Base-by-base conservation (phyloP, 1,140 invertebrate genomes). In the Trachelipus rathkii region DNA sequence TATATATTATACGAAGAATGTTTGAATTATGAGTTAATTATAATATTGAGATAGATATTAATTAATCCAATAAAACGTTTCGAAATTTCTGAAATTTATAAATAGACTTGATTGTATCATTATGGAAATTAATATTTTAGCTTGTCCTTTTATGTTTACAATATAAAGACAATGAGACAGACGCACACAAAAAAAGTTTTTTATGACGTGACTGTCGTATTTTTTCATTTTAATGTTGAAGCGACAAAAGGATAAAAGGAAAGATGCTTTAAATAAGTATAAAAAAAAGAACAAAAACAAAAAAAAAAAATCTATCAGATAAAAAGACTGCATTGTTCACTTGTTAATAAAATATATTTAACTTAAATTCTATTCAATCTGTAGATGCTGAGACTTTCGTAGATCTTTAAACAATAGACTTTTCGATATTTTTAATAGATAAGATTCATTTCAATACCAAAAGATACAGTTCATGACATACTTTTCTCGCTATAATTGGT, bases 401-500 rank as follows among this genome's bases (percentile, higher is more conserved):
- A 77, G 78, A 71, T 71, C 75, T 72, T 74, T 79, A 79, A 79
- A 79, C 78, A 79, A 79, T 79, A 79, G 78, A 71, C 71, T 71
- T 72, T 74, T 74, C 76, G 78, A 79, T 79, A 69, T 23, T 72
- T 71, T 71, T 74, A 19, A 72, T 76, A 67, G 78, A 79, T 79
- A 79, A 79, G 78, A 79, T 79, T 74, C 78, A 79, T 79, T 79
- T 77, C 78, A 79, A 77, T 76, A 75, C 75, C 76, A 79, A 76
- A 76, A 79, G 78, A 79, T 79, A 79, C 74, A 72, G 72, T 66
- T 74, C 72, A 66, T 44, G 71, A 74, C 74, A 79, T 74, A 76
- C 72, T 77, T 79, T 79, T 74, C 75, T 74, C 60, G 71, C 75
- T 76, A 79, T 79, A 79, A 79, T 79, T 74, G 75, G 75, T 79